Base-by-base conservation (phyloP, 1,140 invertebrate species). In the Monomorium pharaonis region DNA sequence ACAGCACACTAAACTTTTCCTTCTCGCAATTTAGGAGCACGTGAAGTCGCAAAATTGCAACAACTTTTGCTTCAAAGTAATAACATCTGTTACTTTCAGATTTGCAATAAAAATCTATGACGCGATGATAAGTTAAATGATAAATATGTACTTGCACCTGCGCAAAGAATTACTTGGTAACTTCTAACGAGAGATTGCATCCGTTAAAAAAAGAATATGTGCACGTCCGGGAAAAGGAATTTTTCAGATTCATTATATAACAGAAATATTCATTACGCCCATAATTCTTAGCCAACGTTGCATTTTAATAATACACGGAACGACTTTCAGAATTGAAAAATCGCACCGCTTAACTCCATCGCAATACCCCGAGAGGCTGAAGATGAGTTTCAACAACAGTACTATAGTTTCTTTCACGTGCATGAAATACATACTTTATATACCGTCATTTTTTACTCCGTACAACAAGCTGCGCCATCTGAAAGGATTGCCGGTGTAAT, bases 281-380 rank as follows among this genome's bases (percentile, higher is more conserved):
- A 89, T 89, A 89, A 89, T 88, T 89, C 88, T 89, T 72, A 85
- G 37, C 83, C 72, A 89, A 86, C 87, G 88, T 89, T 88, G 88
- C 88, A 89, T 89, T 89, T 89, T 89, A 89, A 89, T 89, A 89
- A 89, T 89, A 89, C 88, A 89, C 84, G 88, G 24, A 83, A 89
- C 86, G 88, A 89, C 88, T 89, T 77, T 89, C 87, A 89, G 88
- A 89, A 89, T 81, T 89, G 88, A 89, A 89, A 89, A 89, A 89
- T 89, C 88, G 88, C 87, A 76, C 72, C 88, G 76, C 87, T 89
- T 89, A 89, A 89, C 72, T 89, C 87, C 84, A 89, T 89, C 72
- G 87, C 70, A 47, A 77, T 74, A 88, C 30, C 70, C 58, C 70
- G 84, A 83, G 60, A 65, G 77, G 44, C 30, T 54, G 87, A 65